These are phyloP conservation scores for Mastigias papua DNA, from an alignment of 30 jellyfish, hydroid and myxozoan genomes.

Conservation along the genomic window DNA sequence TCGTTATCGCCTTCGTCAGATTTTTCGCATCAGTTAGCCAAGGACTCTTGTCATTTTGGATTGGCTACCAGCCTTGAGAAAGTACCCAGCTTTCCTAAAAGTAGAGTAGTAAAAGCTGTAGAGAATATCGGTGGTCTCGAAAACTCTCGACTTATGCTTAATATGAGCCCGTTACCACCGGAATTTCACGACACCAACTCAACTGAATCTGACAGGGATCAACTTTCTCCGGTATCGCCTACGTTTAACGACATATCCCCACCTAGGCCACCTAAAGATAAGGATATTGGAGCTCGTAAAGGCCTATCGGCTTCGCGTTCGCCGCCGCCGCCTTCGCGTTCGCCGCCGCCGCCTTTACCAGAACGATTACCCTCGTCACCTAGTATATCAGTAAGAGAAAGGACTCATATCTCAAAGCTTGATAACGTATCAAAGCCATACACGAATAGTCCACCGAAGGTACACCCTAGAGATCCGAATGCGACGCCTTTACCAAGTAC, in stretches of 20 bases:
- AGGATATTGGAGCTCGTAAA: conserved; percentile 4
- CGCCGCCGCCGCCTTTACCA: conserved; percentile 69
- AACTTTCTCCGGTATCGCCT: conserved; percentile 21
- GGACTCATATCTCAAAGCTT: not conserved
- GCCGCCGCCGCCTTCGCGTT: conserved; percentile 51
- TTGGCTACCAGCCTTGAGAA: conserved; percentile 33
- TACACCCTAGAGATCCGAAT: conserved; percentile 62
- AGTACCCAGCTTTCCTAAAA: conserved; percentile 66
- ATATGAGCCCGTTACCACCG: conserved; percentile 64
- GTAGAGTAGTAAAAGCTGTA: conserved; percentile 33
- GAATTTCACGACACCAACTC: conserved; percentile 44
- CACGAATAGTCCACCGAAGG: conserved; percentile 66
- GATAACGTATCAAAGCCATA: not conserved
- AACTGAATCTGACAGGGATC: conserved; percentile 13
- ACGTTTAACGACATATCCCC: conserved; percentile 18
- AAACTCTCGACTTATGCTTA: conserved; percentile 23
- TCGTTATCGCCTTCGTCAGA: conserved; percentile 34
- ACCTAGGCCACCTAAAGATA: conserved; percentile 61
- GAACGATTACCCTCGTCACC: conserved; percentile 49
- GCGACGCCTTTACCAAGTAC: conserved; percentile 18
- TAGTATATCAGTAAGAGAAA: conserved; percentile 10
- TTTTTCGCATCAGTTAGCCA: conserved; percentile 37
- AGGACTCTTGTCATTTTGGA: conserved; percentile 24
- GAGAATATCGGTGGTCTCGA: conserved; percentile 47
- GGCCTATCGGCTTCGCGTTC: not conserved